Base-by-base conservation (phyloP, 2,113 vertebrate species). In the Pleuronectes platessa region DNA sequence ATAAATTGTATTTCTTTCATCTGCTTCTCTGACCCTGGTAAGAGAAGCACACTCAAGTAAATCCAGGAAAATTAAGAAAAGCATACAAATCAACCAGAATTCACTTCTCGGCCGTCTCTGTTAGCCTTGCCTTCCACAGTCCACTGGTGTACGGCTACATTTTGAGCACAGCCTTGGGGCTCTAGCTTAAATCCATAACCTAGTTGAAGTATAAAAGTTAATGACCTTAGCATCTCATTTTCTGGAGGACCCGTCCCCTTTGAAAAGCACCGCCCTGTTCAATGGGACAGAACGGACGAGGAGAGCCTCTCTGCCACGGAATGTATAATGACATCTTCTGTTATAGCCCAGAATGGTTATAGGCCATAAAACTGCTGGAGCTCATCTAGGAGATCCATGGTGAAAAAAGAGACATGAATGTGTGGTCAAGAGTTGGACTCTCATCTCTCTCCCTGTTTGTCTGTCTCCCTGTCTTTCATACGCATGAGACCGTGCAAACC, bases 181-280 rank as follows among this genome's bases (percentile, higher is more conserved):
- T 80, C 79, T 55, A 20, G 76, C 74, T 81, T 90, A 87, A 89
- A 85, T 84, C 86, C 66, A 84, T 86, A 69, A 76, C 80, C 81
- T 73, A 73, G 73, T 60, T 59, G 60, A 89, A 79, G 89, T 88
- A 93, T 92, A 90, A 92, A 94, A 93, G 83, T 93, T 93, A 94
- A 92, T 88, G 88, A 89, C 86, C 91, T 89, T 84, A 84, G 78
- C 88, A 86, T 90, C 87, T 92, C 89, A 91, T 93, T 93, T 92
- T 79, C 81, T 80, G 71, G 71, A 65, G 61, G 74, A 45, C 80
- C 81, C 66, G 42, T 71, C 86, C 82, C 72, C 78, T 87, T 80
- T 84, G 85, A 81, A 89, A 89, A 86, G 82, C 88, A 89, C 78
- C 86, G 81, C 54, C 15, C 49, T 78, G 86, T 49, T 88, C 79